These are phyloP conservation scores for Sphyrna mokarran DNA, from an alignment of 2,113 vertebrate genomes.

Conservation along the genomic window DNA sequence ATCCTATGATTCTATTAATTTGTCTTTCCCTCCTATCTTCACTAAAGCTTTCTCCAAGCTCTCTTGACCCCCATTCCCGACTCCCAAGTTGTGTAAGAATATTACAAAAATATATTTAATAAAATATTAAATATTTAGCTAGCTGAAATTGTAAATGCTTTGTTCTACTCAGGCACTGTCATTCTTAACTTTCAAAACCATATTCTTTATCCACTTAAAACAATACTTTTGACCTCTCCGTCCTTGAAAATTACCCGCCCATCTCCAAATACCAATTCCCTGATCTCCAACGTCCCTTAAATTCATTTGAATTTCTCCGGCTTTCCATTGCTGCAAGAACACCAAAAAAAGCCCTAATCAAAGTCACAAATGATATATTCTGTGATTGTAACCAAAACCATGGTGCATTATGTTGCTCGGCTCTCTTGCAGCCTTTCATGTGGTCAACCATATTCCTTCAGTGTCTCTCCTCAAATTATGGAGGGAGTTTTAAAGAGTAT, in stretches of 20 bases:
- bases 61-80: too few relatives aligned
- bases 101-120: too few relatives aligned
- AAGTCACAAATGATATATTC: neutral
- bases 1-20: too few relatives aligned
- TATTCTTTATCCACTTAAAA: neutral
- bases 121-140: neutral
- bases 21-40: too few relatives aligned
- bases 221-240: neutral
- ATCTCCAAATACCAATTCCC: neutral
- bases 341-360: neutral
- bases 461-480: neutral
- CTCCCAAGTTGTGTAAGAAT: too few relatives aligned
- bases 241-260: neutral
- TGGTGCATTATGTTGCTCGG: neutral
- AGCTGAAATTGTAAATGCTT: neutral
- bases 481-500: neutral
- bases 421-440: neutral
- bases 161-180: neutral
- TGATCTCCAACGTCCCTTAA: too few relatives aligned
- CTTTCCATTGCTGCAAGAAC: neutral
- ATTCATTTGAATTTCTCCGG: neutral
- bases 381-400: neutral
- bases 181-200: neutral
- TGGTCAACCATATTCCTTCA: neutral
- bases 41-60: too few relatives aligned